Percentiles rank a stretch among this genome's conserved stretches.
Evolutionary conservation across 2,888 invertebrate genomes (phyloP).

Genomic region (Pelosia muscerda): DNA sequence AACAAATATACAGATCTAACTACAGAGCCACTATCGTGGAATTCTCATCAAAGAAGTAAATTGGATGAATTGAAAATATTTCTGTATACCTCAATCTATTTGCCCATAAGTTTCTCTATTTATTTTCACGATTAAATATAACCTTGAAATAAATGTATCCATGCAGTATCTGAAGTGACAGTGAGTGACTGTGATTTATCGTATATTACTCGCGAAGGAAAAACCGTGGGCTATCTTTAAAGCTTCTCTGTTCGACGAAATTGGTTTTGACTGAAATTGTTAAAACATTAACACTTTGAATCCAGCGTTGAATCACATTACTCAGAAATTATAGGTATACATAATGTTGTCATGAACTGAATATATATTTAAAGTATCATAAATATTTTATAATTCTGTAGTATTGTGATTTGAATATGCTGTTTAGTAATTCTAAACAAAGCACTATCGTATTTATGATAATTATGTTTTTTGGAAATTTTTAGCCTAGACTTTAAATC

Average conservation of each 20-base stretch:
- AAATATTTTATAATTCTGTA: neutral
- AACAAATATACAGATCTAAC: neutral
- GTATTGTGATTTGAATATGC: neutral
- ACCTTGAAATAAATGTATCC: neutral
- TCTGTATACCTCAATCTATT: neutral
- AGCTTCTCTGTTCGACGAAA: neutral
- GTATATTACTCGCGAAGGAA: neutral
- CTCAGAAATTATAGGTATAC: neutral
- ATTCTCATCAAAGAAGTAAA: neutral
- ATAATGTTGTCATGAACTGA: neutral
- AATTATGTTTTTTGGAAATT: neutral
- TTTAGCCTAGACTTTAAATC: neutral
- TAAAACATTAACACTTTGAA: neutral
- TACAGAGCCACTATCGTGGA: neutral
- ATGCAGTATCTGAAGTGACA: neutral
- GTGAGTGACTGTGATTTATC: constrained; percentile 1
- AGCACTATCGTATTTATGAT: neutral
- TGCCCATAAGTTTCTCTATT: neutral
- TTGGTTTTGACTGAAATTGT: neutral
- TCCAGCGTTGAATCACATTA: neutral
- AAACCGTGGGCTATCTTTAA: neutral
- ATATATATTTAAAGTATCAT: neutral
- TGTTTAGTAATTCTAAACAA: neutral
- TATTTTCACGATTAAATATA: neutral
- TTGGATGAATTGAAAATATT: neutral